Base-by-base conservation (phyloP, 2,113 vertebrate genomes). In the Catagonus wagneri region DNA sequence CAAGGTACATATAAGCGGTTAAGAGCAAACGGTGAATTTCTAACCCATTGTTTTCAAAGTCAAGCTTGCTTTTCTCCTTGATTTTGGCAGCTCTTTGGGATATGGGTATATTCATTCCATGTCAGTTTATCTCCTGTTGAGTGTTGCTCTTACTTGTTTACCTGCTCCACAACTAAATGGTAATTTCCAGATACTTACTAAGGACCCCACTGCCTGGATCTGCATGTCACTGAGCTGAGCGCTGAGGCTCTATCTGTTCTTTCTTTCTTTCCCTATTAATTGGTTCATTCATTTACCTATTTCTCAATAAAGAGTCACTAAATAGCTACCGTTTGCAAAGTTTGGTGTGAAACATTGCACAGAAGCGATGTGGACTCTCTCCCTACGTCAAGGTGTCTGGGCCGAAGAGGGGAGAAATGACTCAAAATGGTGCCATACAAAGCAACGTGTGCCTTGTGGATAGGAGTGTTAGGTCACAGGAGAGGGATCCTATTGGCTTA, bases 61-160 rank as follows among this genome's bases (percentile, higher is more conserved):
- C 83, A 39, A 93, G 71, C 16, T 91, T 79, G 79, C 66, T 91
- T 95, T 89, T 78, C 76, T 89, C 27, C 16, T 81, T 39, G 32
- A 56, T 34, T 94, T 84, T 76, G 72, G n/a, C 25, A 58, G 19
- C 29, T 83, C 36, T 3, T 7, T 83, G 63, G n/a, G 15, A 36
- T 71, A 22, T 79, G 44, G 36, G 9, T 3, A 1, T 95, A 15
- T 20, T 87, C 63, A 56, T 27, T 63, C 85, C 56, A 34, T 19
- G 36, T 72, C 50, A 52, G 16, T 88, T 85, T 74, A 61, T 86
- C 83, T 29, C 86, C 29, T 72, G 27, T 19, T 90, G 76, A 52
- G 29, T 61, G 93, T 92, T 93, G n/a, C 25, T 78, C 15, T 79
- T 61, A 34, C 34, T 44, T 92, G 3, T 58, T 74, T 19, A 50